A percentile compares a stretch with the other conserved stretches of the same genome.
Evolutionary conservation across 2,113 vertebrate species (phyloP).

Genomic region (Gobius niger): DNA sequence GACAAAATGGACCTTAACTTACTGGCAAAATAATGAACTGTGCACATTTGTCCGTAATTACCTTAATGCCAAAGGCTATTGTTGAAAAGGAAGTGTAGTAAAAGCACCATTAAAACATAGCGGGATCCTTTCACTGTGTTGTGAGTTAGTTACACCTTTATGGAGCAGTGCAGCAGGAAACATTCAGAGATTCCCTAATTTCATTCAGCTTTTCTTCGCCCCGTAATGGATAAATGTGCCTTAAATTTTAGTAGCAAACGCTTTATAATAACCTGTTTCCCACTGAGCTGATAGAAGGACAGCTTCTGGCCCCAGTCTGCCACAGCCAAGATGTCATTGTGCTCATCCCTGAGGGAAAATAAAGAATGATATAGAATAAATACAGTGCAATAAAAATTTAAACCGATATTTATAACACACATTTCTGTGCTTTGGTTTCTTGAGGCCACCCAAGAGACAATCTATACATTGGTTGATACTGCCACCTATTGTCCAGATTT

Average conservation of each 20-base stretch:
- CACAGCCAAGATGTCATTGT: slow-evolving; percentile 94
- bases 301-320: slow-evolving; percentile 97
- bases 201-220: background rate
- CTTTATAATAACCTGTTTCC: slow-evolving; percentile 85
- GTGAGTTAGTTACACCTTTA: slow-evolving; percentile 50
- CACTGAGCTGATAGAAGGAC: slow-evolving; percentile 97
- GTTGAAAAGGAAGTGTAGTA: slow-evolving; percentile 35
- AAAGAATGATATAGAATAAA: slow-evolving; percentile 11
- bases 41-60: slow-evolving; percentile 73
- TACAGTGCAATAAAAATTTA: background rate
- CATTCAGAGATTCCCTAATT: slow-evolving; percentile 14
- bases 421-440: background rate
- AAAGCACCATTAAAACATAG: slow-evolving; percentile 56
- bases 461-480: slow-evolving; percentile 32
- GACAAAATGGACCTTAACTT: slow-evolving; percentile 56
- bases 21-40: slow-evolving; percentile 59
- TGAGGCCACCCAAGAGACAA: background rate
- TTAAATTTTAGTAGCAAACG: background rate
- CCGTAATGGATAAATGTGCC: background rate
- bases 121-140: slow-evolving; percentile 45
- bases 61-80: slow-evolving; percentile 55
- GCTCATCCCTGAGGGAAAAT: slow-evolving; percentile 84
- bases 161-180: slow-evolving; percentile 51
- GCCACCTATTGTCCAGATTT: slow-evolving; percentile 59
- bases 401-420: too few relatives aligned